Percentiles rank a stretch among this genome's conserved stretches.
These are phyloP conservation scores for Ganaspis sp. DNA, from an alignment of 1,140 invertebrate species.

Conservation along the genomic window DNA sequence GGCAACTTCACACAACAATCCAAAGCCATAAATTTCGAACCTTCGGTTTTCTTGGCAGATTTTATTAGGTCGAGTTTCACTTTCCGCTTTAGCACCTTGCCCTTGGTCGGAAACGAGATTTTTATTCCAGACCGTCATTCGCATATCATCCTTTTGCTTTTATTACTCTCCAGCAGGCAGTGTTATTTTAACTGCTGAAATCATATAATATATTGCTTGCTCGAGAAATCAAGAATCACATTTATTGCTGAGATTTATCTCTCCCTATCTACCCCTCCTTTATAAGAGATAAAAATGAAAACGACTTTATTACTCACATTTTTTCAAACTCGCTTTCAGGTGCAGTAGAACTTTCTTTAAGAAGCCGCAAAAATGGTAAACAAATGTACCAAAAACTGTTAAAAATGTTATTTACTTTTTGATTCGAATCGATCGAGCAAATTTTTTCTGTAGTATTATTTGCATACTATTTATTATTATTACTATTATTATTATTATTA, in stretches of 20 bases:
- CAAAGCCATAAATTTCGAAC: not conserved
- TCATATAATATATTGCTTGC: not conserved
- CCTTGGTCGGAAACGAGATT: not conserved
- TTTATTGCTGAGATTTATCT: slow-evolving; percentile 4
- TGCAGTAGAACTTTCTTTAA: too few species aligned
- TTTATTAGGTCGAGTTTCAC: not conserved
- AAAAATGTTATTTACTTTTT: too few species aligned
- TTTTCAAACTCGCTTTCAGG: not conserved
- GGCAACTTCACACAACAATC: not conserved
- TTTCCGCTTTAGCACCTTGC: not conserved
- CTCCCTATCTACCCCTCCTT: not conserved
- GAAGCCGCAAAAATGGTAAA: too few species aligned
- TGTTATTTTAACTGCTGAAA: slow-evolving; percentile 5
- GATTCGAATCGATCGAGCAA: too few species aligned
- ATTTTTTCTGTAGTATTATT: too few species aligned
- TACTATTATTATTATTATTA: too few species aligned
- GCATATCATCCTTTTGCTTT: slow-evolving; percentile 23
- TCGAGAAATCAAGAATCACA: not conserved
- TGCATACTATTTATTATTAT: too few species aligned
- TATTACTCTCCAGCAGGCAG: not conserved
- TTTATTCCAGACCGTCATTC: slow-evolving; percentile 3
- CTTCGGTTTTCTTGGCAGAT: not conserved
- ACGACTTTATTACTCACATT: not conserved
- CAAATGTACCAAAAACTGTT: too few species aligned
- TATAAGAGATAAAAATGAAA: not conserved